Conservation (phyloP, 2,888 invertebrate species). For the Drosophila siamana region DNA sequence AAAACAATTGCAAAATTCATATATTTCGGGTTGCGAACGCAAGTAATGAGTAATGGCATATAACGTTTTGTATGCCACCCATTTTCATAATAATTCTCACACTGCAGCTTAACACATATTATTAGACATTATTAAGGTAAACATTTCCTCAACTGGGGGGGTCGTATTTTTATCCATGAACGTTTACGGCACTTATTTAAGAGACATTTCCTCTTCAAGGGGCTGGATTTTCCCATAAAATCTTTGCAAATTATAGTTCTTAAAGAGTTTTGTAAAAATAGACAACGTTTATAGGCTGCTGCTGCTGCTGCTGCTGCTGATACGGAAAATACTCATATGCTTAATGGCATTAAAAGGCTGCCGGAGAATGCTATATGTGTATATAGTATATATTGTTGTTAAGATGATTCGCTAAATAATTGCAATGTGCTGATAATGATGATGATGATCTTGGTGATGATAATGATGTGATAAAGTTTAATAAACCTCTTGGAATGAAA, state of each 20-base stretch:
- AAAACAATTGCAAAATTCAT: too few relatives aligned
- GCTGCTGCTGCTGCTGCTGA: background rate
- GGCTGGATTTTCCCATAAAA: background rate
- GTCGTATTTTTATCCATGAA: background rate
- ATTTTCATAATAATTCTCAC: too few relatives aligned
- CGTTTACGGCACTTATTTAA: background rate
- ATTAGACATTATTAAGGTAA: conserved; percentile 1
- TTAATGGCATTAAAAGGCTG: too few relatives aligned
- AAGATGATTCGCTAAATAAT: background rate
- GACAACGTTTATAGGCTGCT: background rate
- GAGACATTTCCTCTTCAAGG: background rate
- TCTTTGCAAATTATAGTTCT: background rate
- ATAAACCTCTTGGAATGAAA: conserved; percentile 14
- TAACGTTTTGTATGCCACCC: too few relatives aligned
- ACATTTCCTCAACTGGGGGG: background rate
- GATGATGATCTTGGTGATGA: too few relatives aligned
- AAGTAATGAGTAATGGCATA: too few relatives aligned
- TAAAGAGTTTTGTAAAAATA: background rate
- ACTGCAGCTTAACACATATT: background rate
- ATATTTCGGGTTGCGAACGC: too few relatives aligned
- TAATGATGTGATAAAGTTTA: conserved; percentile 9
- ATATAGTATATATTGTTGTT: background rate
- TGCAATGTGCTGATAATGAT: background rate
- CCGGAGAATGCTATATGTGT: too few relatives aligned
- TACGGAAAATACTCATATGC: background rate